Evolutionary conservation across 2,888 invertebrate genomes (phyloP), one percentile per base, ranked within the genome.

Genomic region (Ormyrus labotus): DNA sequence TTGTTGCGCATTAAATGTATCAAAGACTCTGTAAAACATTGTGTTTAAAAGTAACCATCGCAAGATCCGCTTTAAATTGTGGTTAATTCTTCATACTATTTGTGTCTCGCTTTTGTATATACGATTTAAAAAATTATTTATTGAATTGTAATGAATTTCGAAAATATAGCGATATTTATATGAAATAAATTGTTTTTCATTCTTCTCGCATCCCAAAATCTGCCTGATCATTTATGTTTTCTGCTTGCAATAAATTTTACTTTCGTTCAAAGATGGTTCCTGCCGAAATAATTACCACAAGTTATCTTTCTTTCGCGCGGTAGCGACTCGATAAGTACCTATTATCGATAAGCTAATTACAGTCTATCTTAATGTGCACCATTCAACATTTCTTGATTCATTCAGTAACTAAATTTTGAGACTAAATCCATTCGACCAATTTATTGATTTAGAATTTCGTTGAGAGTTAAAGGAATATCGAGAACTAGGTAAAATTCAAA

Each of bases 141-240:
- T 90, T 90, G 87, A 90, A 88, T 86, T 90, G 89, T 90, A 89
- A 89, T 86, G 86, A 87, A 87, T 86, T 88, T 86, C 86, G 84
- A 88, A 84, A 86, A 75, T 89, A 90, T 87, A 90, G 85, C 86
- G 83, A 87, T 90, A 90, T 90, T 90, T 90, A 90, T 89, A 90
- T 85, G 88, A 86, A 85, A 86, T 51, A 81, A 58, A 13, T 77
- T 63, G 78, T 72, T 53, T 74, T 51, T 8, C 13, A 63, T 67
- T 70, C 34, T 70, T 80, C 45, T 76, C 50, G 8, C 51, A 78
- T 64, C 60, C 70, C 13, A 8, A 58, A 64, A 45, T 76, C 19
- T 63, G 45, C 60, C 8, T 64, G 1, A 71, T 51, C 13, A n/a
- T 50, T 57, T 9, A 57, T 47, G 53, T n/a, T 69, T 63, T 70